Base-by-base conservation (phyloP, 2,797 vertebrate species). In the Huso huso region DNA sequence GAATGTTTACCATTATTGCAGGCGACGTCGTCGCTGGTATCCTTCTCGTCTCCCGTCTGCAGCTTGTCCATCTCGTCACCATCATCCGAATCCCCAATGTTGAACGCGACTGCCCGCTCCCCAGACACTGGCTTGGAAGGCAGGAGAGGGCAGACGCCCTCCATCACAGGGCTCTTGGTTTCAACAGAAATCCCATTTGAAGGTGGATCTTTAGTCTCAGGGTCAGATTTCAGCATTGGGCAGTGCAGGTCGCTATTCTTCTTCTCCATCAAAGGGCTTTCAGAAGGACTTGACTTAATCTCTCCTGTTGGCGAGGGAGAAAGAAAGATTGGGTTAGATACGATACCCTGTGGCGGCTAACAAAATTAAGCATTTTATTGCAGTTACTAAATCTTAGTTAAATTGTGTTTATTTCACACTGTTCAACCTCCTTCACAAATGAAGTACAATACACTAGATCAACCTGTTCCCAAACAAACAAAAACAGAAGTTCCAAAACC, bases 11-110 rank as follows among this genome's bases (percentile, higher is more conserved):
- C 4, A 37, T 37, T 37, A 37, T 37, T 37, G 23, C 23, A 37
- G 23, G 23, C 2, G 23, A 37, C 2, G 23, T 3, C 23, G 23
- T 37, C 23, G 52, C n/a, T 55, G 52, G 52, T 55, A 55, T 55
- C 52, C 52, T 55, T 55, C 52, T 55, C 6, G n/a, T 55, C 23
- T 37, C 23, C 23, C 23, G 2, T 4, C 23, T 37, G 23, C 23
- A 37, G 23, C 23, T 37, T 78, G 74, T 88, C 92, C 62, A 88
- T 81, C 72, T 95, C 94, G 0, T 92, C 89, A 0, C 82, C 73
- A 62, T 97, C 94, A 50, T 95, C 92, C 48, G 88, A 79, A 8
- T 92, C 94, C 48, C 95, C 95, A 0, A 98, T 85, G 75, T 90
- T 91, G 80, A 98, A 98, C 9, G 91, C 89, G 11, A 94, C 93